Base-by-base conservation (phyloP, 2,797 vertebrate species). In the Sebastiscus tertius region DNA sequence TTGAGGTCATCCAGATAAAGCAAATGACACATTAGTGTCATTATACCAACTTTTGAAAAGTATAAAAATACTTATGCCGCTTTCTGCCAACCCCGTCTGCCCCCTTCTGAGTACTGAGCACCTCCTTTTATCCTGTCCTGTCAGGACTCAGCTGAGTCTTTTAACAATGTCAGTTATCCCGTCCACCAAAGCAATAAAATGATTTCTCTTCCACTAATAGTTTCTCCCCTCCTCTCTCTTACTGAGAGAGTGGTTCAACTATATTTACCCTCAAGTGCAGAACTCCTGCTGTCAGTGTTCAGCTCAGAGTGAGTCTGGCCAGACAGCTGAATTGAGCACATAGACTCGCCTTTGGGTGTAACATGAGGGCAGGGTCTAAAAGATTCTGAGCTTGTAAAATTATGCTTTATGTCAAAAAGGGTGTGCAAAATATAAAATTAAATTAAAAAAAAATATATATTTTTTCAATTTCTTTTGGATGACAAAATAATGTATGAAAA, bases 191-290 rank as follows among this genome's bases (percentile, higher is more conserved):
- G 78, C 31, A 55, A 79, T 61, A 66, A 56, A 83, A 59, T 20
- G 8, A 66, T 74, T 70, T 76, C 29, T 56, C 61, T 69, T 74
- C 46, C 60, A 26, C 31, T 75, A 36, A 82, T 61, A 69, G 34
- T 67, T 46, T 73, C 72, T 81, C 29, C 6, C 11, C 9, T 83
- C 49, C 11, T 24, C 54, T 60, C 60, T 65, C 69, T 52, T 27
- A 59, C 36, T 73, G 72, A 63, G 39, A 63, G 39, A 82, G 77
- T 10, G 55, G 39, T 66, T 88, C 56, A 77, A 60, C 59, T 72
- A 73, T 69, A 68, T 86, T 84, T 76, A 67, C 75, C 71, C 64
- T 82, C 56, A 39, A 67, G 60, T 66, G 52, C 71, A 71, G 29
- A 62, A 31, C 69, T 62, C 55, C 75, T 80, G 82, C 76, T 81